Conservation (phyloP, 1,140 invertebrate species). For the Galleria mellonella region DNA sequence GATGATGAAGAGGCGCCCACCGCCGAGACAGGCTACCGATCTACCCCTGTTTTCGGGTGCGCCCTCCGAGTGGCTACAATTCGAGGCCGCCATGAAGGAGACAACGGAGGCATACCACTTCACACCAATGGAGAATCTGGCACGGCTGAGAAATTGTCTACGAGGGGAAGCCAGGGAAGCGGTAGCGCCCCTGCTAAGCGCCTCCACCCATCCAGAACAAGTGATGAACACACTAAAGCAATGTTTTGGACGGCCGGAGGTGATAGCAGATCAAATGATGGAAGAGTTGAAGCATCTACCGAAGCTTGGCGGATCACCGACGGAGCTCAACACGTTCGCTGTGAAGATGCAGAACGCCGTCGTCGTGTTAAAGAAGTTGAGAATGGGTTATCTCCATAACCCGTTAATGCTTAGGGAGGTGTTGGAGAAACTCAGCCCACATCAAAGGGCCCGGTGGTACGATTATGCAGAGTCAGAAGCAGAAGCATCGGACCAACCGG, state of each 20-base stretch:
- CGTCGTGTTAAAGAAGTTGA: too few relatives aligned
- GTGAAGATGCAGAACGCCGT: too few relatives aligned
- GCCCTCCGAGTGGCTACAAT: conserved; percentile 17
- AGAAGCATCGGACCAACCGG: not conserved
- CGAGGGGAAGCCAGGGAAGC: conserved; percentile 13
- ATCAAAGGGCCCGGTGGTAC: too few relatives aligned
- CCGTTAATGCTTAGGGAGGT: not conserved
- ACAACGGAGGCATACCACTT: conserved; percentile 4
- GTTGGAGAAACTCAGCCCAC: too few relatives aligned
- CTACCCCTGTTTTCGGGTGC: conserved; percentile 13
- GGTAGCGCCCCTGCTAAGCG: too few relatives aligned
- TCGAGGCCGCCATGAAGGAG: conserved; percentile 16
- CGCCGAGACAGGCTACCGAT: conserved; percentile 8
- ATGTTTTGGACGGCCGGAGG: conserved; percentile 14
- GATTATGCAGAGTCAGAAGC: too few relatives aligned
- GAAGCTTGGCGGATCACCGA: too few relatives aligned
- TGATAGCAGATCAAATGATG: too few relatives aligned
- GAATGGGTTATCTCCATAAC: not conserved
- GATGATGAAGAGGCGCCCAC: too few relatives aligned
- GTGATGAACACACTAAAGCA: conserved; percentile 18
- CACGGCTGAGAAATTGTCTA: conserved; percentile 9
- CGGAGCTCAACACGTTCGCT: too few relatives aligned
- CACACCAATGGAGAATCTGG: conserved; percentile 10
- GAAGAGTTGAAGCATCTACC: too few relatives aligned
- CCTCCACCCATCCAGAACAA: too few relatives aligned